Base-by-base conservation (phyloP, 2,113 vertebrate species). In the Rhea pennata region DNA sequence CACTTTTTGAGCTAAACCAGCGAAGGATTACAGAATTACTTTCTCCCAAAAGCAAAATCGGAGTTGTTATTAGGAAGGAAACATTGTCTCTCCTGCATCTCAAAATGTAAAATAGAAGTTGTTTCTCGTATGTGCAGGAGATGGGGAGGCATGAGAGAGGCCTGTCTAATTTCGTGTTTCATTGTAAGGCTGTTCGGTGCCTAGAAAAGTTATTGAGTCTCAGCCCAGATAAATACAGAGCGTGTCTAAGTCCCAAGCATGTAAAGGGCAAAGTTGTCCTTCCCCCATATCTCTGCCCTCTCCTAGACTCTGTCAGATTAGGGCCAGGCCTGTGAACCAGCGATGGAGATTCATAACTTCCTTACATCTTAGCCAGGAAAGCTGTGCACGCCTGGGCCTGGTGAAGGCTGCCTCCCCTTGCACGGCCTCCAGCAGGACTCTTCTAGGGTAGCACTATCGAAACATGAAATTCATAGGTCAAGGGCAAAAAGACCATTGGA, bases 31-130 rank as follows among this genome's bases (percentile, higher is more conserved):
- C 20, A 70, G 70, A 70, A 31, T 40, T 46, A 10, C 19, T 48
- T 59, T n/a, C 16, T 14, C 42, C 44, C 44, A 67, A 67, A 48
- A 54, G 27, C 59, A 54, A 51, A 29, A 48, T 29, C 27, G 29
- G 29, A 5, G 26, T 29, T 53, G 58, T 44, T 78, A 15, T 3
- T 72, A 39, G 31, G 65, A 77, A 58, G 21, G 73, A 40, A 40
- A 42, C 12, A 0, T 29, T 48, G 8, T 67, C 23, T 39, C 53
- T 23, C 0, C 0, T 31, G 19, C 39, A 6, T 40, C 62, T 50
- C 0, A 0, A 46, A 70, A 56, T 31, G 42, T 50, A 12, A 40
- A 53, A 62, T 0, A 11, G 19, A 59, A 46, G 44, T 29, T 40
- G 33, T 61, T 78, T 46, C 22, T 51, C 26, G n/a, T 17, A 12